Evolutionary conservation across 2,797 vertebrate genomes (phyloP).

Genomic region (Gastrophryne carolinensis): DNA sequence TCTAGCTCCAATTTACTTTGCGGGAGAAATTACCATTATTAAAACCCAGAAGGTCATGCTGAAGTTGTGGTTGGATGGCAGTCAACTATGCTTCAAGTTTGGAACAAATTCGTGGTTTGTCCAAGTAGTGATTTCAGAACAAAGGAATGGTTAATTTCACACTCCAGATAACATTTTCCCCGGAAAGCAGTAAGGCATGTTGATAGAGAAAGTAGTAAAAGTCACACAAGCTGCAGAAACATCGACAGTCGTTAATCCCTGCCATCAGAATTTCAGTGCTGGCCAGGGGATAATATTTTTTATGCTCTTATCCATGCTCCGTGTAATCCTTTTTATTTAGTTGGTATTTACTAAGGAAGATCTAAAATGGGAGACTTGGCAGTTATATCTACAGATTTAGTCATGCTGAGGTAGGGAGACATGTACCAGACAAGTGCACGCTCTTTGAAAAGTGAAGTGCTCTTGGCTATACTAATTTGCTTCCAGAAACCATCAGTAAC

Average conservation of each 20-base stretch:
- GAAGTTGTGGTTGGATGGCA: constrained; percentile 57
- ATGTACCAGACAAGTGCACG: not conserved
- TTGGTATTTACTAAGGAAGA: not conserved
- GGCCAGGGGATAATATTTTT: constrained; percentile 16
- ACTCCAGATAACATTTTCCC: constrained; percentile 60
- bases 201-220: constrained; percentile 57
- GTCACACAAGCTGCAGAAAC: constrained; percentile 53
- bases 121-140: constrained; percentile 62
- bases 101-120: constrained; percentile 57
- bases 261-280: constrained; percentile 59
- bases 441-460: too few relatives aligned
- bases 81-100: constrained; percentile 66
- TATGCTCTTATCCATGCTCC: constrained; percentile 18
- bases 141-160: constrained; percentile 66
- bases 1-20: constrained; percentile 55
- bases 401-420: not conserved
- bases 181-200: constrained; percentile 54
- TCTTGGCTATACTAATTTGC: too few relatives aligned
- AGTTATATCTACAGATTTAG: not conserved
- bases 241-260: constrained; percentile 53
- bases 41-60: constrained; percentile 59
- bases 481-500: too few relatives aligned
- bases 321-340: constrained; percentile 20
- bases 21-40: constrained; percentile 60
- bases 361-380: constrained; percentile 2